Evolutionary conservation across 1,140 invertebrate genomes (phyloP).

Genomic region (Leptinotarsa lineolata): DNA sequence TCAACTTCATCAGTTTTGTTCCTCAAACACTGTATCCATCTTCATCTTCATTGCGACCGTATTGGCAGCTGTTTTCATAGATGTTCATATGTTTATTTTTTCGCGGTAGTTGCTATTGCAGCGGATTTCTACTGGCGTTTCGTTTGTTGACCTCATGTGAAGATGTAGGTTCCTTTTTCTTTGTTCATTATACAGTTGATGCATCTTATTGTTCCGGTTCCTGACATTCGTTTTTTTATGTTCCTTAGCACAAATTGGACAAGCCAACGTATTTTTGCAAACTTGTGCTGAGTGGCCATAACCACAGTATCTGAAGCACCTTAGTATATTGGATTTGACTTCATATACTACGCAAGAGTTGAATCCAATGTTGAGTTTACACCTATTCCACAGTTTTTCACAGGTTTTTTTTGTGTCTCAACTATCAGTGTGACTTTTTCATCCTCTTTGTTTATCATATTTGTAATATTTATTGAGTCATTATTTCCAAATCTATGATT

Average conservation of each 20-base stretch:
- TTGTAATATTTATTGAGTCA: no score
- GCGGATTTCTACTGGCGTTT: no score
- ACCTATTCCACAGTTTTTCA: conserved; percentile 15
- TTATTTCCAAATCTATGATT: no score
- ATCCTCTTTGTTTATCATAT: no score
- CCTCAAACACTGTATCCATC: no score
- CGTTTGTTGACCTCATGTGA: no score
- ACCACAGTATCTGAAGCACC: conserved; percentile 10
- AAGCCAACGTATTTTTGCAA: conserved; percentile 2
- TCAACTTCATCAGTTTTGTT: no score
- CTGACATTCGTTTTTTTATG: conserved; percentile 10
- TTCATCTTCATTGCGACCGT: no score
- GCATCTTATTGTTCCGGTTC: neutral
- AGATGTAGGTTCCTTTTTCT: neutral
- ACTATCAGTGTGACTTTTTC: no score
- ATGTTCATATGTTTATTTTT: no score
- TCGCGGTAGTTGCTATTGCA: no score
- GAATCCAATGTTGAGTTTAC: conserved; percentile 14
- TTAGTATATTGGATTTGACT: conserved; percentile 1
- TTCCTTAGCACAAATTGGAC: conserved; percentile 7
- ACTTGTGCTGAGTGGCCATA: conserved; percentile 9
- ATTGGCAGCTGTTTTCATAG: no score
- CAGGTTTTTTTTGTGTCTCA: neutral
- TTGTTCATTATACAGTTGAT: conserved; percentile 1
- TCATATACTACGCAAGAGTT: conserved; percentile 14